These are phyloP conservation scores for Bursaphelenchus mucronatus DNA, from an alignment of 1,140 invertebrate genomes.

Conservation along the genomic window DNA sequence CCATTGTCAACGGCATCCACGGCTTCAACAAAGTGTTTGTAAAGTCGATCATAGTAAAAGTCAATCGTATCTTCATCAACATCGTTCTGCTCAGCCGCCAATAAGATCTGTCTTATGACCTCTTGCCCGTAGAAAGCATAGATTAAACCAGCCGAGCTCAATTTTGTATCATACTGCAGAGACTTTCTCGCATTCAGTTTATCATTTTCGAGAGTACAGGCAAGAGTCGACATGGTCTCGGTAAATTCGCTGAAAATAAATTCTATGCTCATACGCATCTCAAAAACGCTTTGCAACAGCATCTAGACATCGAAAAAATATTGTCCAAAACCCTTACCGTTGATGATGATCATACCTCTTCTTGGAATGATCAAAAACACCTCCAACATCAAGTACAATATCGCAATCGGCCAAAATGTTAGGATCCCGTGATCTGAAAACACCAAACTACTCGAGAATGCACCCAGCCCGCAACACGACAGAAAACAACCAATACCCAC, in stretches of 20 bases:
- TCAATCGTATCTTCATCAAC: constrained; percentile 63
- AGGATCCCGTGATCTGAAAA: constrained; percentile 67
- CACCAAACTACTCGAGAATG: constrained; percentile 19
- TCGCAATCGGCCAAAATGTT: constrained; percentile 75
- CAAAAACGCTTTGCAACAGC: neutral
- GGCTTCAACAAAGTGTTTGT: constrained; percentile 84
- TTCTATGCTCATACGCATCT: neutral
- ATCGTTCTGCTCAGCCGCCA: constrained; percentile 6
- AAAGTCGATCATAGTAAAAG: constrained; percentile 75
- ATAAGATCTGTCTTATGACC: constrained; percentile 68
- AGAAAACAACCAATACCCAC: constrained; percentile 43
- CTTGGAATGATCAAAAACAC: constrained; percentile 72
- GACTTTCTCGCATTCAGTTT: neutral
- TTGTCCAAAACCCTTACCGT: constrained; percentile 65
- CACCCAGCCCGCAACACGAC: neutral
- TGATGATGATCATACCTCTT: constrained; percentile 93
- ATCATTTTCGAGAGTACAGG: constrained; percentile 33
- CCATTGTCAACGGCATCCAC: constrained; percentile 96
- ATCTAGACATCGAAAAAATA: constrained; percentile 1
- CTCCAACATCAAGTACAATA: constrained; percentile 94
- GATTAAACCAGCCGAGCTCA: constrained; percentile 90
- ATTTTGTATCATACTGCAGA: constrained; percentile 66
- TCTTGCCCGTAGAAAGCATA: constrained; percentile 83
- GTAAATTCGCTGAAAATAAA: constrained; percentile 68
- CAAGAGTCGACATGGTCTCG: constrained; percentile 68